A percentile compares a stretch with the other conserved stretches of the same genome.
phyloP scores from a whole-genome alignment of 2,797 vertebrate genomes.

The Notamacropus eugenii region DNA sequence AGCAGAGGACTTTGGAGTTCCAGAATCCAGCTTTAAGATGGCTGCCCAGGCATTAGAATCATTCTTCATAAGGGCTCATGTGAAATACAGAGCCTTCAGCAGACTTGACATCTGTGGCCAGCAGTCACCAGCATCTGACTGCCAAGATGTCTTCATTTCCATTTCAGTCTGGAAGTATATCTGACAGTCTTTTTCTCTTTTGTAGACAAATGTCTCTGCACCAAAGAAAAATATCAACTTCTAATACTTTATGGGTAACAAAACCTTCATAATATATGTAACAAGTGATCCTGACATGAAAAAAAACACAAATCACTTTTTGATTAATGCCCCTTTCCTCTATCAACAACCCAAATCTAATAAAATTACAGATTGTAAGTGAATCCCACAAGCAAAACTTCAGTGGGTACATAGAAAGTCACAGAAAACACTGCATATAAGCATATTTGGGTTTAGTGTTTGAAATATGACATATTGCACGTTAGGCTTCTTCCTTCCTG shows the following conservation, averaged over 20 bases:
- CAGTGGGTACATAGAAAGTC: neutral
- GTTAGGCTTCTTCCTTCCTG: constrained; percentile 22
- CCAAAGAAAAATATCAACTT: constrained; percentile 19
- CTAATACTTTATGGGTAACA: constrained; percentile 60
- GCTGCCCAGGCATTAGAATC: neutral
- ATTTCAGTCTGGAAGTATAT: constrained; percentile 22
- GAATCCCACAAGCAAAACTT: constrained; percentile 28
- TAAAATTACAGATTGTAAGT: constrained; percentile 53
- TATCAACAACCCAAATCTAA: constrained; percentile 37
- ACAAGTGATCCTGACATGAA: constrained; percentile 47
- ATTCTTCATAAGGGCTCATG: neutral
- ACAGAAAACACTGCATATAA: constrained; percentile 28
- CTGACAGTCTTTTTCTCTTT: neutral
- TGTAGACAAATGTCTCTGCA: neutral
- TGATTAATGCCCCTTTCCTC: constrained; percentile 52
- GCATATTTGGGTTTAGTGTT: constrained; percentile 12
- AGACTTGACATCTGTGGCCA: neutral
- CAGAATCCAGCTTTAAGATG: neutral
- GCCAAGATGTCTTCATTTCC: neutral
- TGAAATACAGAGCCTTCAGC: neutral
- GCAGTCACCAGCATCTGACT: neutral
- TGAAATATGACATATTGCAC: constrained; percentile 62
- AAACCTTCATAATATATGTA: constrained; percentile 52
- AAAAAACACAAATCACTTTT: constrained; percentile 27
- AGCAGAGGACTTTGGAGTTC: neutral